These are phyloP conservation scores for Chamaea fasciata DNA, from an alignment of 2,113 vertebrate species.

Conservation along the genomic window DNA sequence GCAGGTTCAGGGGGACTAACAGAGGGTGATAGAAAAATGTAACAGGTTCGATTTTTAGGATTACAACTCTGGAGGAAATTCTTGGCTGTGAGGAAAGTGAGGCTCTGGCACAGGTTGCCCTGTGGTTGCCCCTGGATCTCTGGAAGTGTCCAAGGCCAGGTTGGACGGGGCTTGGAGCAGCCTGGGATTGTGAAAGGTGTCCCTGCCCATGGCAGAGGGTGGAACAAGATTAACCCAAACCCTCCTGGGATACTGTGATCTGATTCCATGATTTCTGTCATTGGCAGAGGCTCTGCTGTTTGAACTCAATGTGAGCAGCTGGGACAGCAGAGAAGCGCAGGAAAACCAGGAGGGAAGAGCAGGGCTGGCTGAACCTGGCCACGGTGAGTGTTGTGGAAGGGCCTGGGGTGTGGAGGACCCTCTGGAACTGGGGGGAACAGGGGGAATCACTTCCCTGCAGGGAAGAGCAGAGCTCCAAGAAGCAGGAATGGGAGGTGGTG, in stretches of 20 bases:
- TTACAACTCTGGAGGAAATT: background rate
- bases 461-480: background rate
- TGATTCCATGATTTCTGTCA: background rate
- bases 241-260: background rate
- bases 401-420: background rate
- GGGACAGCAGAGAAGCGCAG: background rate
- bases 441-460: background rate
- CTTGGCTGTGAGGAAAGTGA: background rate
- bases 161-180: rapidly evolving
- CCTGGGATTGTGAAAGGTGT: background rate
- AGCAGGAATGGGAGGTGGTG: background rate
- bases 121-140: background rate
- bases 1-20: background rate
- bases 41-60: background rate
- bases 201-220: background rate
- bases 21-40: rapidly evolving
- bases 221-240: background rate
- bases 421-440: background rate
- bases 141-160: background rate
- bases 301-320: background rate
- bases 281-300: background rate
- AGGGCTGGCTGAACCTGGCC: background rate
- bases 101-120: background rate
- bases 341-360: background rate
- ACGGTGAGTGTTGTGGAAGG: background rate